Conservation (phyloP, 2,797 vertebrate genomes). For the Vireo griseus region DNA sequence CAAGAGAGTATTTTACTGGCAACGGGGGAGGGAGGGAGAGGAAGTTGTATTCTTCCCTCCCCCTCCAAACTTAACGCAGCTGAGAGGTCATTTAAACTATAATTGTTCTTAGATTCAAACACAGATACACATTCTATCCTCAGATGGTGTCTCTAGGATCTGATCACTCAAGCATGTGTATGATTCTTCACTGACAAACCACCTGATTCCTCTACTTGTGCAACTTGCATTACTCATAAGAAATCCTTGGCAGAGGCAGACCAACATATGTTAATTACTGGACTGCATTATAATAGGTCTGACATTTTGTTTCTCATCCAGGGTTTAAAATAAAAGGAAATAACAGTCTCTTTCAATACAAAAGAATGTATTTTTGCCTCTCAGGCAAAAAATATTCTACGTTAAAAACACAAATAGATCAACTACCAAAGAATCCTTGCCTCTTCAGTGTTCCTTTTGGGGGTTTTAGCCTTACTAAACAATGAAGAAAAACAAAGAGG, state of each 20-base stretch:
- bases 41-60: background rate
- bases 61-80: background rate
- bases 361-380: background rate
- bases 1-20: background rate
- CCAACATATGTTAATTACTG: constrained; percentile 52
- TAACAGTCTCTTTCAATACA: constrained; percentile 12
- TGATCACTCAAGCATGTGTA: background rate
- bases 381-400: constrained; percentile 15
- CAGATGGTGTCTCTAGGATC: background rate
- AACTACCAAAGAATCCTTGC: constrained; percentile 11
- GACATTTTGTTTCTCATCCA: constrained; percentile 45
- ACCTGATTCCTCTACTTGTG: constrained; percentile 9
- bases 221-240: constrained; percentile 44
- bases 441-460: background rate
- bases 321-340: constrained; percentile 50
- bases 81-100: background rate
- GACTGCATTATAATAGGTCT: constrained; percentile 56
- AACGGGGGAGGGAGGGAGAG: rapidly evolving
- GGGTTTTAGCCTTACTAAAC: background rate
- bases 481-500: background rate
- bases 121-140: background rate
- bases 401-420: constrained; percentile 10
- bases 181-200: constrained; percentile 4
- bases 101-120: background rate
- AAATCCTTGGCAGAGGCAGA: constrained; percentile 42